Conservation (phyloP, 2,888 invertebrate species). For the Cremastinae sp. region DNA sequence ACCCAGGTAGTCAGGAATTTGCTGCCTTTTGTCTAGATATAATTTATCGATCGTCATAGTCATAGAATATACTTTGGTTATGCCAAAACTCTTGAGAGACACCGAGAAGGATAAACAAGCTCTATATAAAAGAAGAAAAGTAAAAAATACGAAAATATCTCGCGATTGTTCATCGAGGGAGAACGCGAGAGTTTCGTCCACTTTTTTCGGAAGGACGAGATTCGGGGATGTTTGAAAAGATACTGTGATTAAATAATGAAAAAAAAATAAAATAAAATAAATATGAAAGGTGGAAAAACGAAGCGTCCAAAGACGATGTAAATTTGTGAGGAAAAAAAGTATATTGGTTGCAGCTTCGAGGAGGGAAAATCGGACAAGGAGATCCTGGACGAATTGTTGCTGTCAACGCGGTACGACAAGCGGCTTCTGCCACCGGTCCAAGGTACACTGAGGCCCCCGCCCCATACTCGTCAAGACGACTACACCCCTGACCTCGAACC, state of each 20-base stretch:
- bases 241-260: too few species aligned
- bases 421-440: conserved; percentile 94
- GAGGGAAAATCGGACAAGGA: conserved; percentile 96
- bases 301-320: background rate
- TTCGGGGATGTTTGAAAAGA: background rate
- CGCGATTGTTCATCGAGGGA: too few species aligned
- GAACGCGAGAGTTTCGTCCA: too few species aligned
- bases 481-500: conserved; percentile 77
- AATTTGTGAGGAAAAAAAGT: conserved; percentile 41
- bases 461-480: conserved; percentile 78
- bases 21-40: conserved; percentile 24
- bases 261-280: too few species aligned
- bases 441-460: conserved; percentile 84
- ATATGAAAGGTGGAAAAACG: too few species aligned
- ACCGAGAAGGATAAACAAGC: too few species aligned
- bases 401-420: conserved; percentile 94
- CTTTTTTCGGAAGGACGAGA: background rate
- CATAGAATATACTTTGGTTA: conserved; percentile 1
- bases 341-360: conserved; percentile 87
- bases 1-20: conserved; percentile 30
- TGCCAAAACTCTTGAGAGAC: too few species aligned
- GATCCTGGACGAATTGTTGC: conserved; percentile 94
- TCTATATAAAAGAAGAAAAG: too few species aligned
- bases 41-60: background rate
- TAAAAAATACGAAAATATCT: too few species aligned